Evolutionary conservation across 2,113 vertebrate genomes (phyloP), one percentile per base, ranked within the genome.

Genomic region (Clinocottus analis): DNA sequence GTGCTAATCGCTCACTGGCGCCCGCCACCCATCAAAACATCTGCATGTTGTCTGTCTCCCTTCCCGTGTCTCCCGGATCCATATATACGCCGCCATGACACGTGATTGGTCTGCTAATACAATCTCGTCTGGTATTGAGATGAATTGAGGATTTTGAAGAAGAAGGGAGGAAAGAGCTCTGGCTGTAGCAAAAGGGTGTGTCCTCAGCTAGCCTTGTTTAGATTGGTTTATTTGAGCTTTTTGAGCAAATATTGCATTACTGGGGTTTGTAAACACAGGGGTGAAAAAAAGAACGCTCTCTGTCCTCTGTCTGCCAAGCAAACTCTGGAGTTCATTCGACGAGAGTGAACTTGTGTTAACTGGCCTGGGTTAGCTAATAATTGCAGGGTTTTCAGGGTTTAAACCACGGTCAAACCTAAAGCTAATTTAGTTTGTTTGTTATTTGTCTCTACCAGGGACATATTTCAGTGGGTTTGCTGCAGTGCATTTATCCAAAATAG

Each of bases 21-120:
- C 75, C 80, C 16, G 43, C 75, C 21, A 35, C 55, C 72, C 77
- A 73, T 86, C 61, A 78, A 72, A 73, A 79, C 79, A 87, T 88
- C 47, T 81, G 58, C 63, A 82, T 64, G 70, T 13, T 62, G 72
- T 71, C 27, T 31, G 47, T 74, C 51, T 33, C 16, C 25, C 45
- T 41, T 8, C 5, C 12, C 19, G 9, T 6, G 29, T 60, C 47
- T 58, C 35, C 45, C 19, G 62, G 23, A 75, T 70, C 27, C 53
- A 29, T 58, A 41, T 41, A 6, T 13, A 5, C 47, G 14, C 71
- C 27, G 7, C 64, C 56, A 76, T 53, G 10, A 35, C 16, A 19
- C 16, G 4, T 3, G 23, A 49, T 33, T 23, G 69, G 79, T 74
- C 27, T 21, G 39, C 60, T 2, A 9, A 56, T n/a, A 61, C 58